A percentile compares a stretch with the other conserved stretches of the same genome.
These are phyloP conservation scores for Drosophila subsilvestris DNA, from an alignment of 2,888 invertebrate genomes.

Conservation along the genomic window DNA sequence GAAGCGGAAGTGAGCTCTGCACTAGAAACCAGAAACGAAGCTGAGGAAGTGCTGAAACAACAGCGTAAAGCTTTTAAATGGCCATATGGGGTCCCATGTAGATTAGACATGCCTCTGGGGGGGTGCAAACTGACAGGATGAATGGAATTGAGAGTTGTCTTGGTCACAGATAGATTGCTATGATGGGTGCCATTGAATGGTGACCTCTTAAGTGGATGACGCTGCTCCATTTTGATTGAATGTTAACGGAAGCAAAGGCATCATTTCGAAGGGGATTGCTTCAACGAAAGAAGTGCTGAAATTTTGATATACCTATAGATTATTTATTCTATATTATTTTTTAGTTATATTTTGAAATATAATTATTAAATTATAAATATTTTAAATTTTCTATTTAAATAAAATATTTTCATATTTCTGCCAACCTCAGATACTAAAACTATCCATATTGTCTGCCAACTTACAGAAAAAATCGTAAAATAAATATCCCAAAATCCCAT, in stretches of 20 bases:
- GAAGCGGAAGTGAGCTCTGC: conserved; percentile 54
- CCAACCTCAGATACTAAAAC: too few relatives aligned
- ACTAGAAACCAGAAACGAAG: conserved; percentile 26
- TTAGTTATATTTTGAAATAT: too few relatives aligned
- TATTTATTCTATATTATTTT: too few relatives aligned
- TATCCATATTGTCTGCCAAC: too few relatives aligned
- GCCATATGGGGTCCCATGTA: conserved; percentile 45
- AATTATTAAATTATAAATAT: too few relatives aligned
- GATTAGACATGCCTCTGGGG: conserved; percentile 44
- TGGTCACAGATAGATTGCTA: conserved; percentile 2
- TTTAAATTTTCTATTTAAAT: too few relatives aligned
- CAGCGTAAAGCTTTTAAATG: conserved; percentile 73
- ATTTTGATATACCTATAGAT: too few relatives aligned
- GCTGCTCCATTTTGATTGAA: conserved; percentile 39
- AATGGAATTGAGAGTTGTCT: background rate
- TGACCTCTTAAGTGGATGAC: conserved; percentile 44
- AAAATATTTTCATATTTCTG: too few relatives aligned
- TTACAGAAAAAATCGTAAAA: too few relatives aligned
- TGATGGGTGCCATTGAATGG: conserved; percentile 12
- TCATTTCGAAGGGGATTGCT: background rate
- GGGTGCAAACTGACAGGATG: conserved; percentile 15
- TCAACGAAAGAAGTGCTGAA: too few relatives aligned
- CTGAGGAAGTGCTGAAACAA: conserved; percentile 64
- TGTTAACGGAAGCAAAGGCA: conserved; percentile 11
- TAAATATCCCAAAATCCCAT: too few relatives aligned